Base-by-base conservation (phyloP, 2,888 invertebrate species). In the Sclerodermus sp. region DNA sequence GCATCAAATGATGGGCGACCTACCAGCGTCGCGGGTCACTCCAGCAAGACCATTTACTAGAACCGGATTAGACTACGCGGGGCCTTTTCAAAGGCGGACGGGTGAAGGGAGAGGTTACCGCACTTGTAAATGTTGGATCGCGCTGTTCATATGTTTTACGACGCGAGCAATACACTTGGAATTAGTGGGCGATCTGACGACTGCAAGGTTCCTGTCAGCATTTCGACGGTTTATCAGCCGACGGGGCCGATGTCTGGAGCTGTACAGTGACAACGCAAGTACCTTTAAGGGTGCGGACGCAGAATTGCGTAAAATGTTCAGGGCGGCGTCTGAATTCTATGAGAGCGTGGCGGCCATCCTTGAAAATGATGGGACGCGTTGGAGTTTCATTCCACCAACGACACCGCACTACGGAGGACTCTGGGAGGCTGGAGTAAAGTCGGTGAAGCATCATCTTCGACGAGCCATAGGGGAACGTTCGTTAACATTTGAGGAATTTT, bases 371-470 rank as follows among this genome's bases (percentile, higher is more conserved):
- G 23, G 53, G 10, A 39, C 14, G 6, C 14, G 14, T 0, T 70
- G 67, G 67, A 47, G 60, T 15, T 71, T 68, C 41, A 67, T 60
- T 29, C 65, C 67, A 3, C 59, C 66, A 3, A 29, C 42, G 9
- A 47, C 64, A 10, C 63, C 66, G 1, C 60, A 67, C 42, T 64
- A 60, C 42, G 66, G 69, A 1, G 67, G 68, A 8, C 31, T 66
- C 5, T 68, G 67, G 66, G 68, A 70, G 44, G 57, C 63, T 1
- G 62, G 58, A 1, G 62, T 69, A 3, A 62, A 63, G 39, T 53
- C 51, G 0, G 48, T 62, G 5, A 71, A 69, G 46, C 51, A 45
- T 40, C 67, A 68, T 45, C 40, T 70, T 4, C 36, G 47, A 12
- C 38, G 59, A 23, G 38, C 59, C 1, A 42, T 67, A 1, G 62